Conservation (phyloP, 2,113 vertebrate genomes). For the Chascanopsetta lugubris region DNA sequence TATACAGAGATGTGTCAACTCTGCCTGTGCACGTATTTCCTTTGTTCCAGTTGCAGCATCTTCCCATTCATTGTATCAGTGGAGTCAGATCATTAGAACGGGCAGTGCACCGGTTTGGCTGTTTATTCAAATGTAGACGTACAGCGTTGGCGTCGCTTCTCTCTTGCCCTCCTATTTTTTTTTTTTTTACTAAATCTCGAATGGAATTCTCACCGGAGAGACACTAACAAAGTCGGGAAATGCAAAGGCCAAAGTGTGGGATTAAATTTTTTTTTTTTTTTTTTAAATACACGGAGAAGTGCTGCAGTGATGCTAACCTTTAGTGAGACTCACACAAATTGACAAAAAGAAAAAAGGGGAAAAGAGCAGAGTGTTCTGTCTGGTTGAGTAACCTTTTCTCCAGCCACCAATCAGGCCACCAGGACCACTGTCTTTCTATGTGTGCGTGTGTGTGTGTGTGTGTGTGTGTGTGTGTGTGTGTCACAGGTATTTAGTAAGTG, state of each 20-base stretch:
- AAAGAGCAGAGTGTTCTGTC: slow-evolving; percentile 69
- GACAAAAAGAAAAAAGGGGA: slow-evolving; percentile 58
- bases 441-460: slow-evolving; percentile 22
- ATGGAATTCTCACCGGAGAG: slow-evolving; percentile 27
- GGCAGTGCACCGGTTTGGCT: not conserved
- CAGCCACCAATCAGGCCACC: slow-evolving; percentile 49
- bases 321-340: slow-evolving; percentile 62
- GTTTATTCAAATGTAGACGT: not conserved
- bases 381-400: slow-evolving; percentile 69
- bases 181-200: slow-evolving; percentile 12
- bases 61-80: not conserved
- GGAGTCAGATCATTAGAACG: not conserved
- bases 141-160: not conserved
- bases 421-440: slow-evolving; percentile 13
- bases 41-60: not conserved
- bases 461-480: slow-evolving; percentile 14
- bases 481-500: slow-evolving; percentile 27
- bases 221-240: slow-evolving; percentile 27
- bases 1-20: not conserved
- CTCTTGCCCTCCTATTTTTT: not conserved
- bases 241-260: slow-evolving; percentile 55
- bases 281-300: slow-evolving; percentile 42
- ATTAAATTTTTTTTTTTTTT: too few relatives aligned
- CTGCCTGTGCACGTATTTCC: not conserved
- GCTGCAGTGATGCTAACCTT: slow-evolving; percentile 62